These are phyloP conservation scores for Acleris cristana DNA, from an alignment of 2,888 invertebrate genomes.

Conservation along the genomic window DNA sequence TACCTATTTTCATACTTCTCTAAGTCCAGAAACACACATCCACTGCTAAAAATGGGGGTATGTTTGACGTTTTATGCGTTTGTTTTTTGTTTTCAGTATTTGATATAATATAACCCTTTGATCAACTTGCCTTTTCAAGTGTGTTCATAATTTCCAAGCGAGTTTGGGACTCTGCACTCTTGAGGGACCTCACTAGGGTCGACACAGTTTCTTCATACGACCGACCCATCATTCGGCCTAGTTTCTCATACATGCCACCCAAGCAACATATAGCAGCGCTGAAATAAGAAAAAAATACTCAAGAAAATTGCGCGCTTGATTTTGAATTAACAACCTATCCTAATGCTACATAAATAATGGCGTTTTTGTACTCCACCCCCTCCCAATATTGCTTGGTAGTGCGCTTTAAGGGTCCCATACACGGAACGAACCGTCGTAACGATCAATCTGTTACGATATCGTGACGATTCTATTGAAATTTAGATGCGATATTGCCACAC, in stretches of 20 bases:
- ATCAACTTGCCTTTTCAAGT: conserved; percentile 90
- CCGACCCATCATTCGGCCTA: conserved; percentile 99
- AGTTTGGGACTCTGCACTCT: conserved; percentile 97
- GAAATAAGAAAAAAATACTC: conserved; percentile 47
- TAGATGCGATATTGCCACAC: too few relatives aligned
- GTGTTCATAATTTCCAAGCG: conserved; percentile 98
- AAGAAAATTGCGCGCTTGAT: neutral
- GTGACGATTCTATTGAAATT: too few relatives aligned
- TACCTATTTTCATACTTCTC: too few relatives aligned
- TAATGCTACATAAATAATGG: too few relatives aligned
- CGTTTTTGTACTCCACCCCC: too few relatives aligned
- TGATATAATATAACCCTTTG: neutral
- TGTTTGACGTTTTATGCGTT: too few relatives aligned
- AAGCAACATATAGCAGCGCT: conserved; percentile 98
- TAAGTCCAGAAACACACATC: too few relatives aligned
- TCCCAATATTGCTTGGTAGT: too few relatives aligned
- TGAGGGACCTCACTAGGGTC: conserved; percentile 93
- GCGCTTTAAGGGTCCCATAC: too few relatives aligned
- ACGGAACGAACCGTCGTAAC: too few relatives aligned
- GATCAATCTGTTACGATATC: too few relatives aligned
- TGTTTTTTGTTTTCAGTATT: neutral
- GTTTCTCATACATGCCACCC: conserved; percentile 98
- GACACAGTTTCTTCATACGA: conserved; percentile 99
- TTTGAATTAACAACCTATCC: neutral
- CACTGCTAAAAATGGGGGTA: too few relatives aligned